phyloP scores from a whole-genome alignment of 30 jellyfish, hydroid and myxozoan genomes.

The Calvadosia cruxmelitensis region DNA sequence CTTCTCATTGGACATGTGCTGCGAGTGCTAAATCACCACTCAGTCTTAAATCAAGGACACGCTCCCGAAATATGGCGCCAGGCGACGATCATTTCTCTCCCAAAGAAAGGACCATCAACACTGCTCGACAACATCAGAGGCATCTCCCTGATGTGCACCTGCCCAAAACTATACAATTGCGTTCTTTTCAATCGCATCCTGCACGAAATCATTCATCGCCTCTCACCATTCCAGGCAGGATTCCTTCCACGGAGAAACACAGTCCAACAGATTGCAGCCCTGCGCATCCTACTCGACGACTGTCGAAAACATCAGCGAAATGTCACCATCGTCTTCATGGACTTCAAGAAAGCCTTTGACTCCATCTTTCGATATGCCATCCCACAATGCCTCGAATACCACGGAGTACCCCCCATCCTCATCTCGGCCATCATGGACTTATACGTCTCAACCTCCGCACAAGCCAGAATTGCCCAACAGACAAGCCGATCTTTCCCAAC shows the following conservation, averaged over 20 bases:
- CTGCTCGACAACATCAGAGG: background rate
- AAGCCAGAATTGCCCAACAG: background rate
- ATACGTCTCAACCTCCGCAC: too few species aligned
- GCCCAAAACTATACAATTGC: background rate
- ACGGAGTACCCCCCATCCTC: background rate
- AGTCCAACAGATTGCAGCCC: background rate
- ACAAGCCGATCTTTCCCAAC: background rate
- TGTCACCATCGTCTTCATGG: background rate
- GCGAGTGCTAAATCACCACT: background rate
- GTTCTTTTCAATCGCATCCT: background rate
- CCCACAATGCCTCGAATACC: background rate
- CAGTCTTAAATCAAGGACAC: background rate
- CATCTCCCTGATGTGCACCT: background rate
- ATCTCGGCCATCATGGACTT: background rate
- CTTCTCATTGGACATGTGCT: background rate
- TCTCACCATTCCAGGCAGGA: conserved; percentile 2
- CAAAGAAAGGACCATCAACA: background rate
- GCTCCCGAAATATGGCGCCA: background rate
- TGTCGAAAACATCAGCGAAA: background rate
- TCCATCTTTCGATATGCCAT: background rate
- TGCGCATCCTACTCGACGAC: background rate
- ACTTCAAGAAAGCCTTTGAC: background rate
- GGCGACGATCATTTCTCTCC: background rate
- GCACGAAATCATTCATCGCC: background rate
- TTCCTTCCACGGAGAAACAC: background rate